phyloP scores from a whole-genome alignment of 1,140 invertebrate genomes.

The Listronotus bonariensis region DNA sequence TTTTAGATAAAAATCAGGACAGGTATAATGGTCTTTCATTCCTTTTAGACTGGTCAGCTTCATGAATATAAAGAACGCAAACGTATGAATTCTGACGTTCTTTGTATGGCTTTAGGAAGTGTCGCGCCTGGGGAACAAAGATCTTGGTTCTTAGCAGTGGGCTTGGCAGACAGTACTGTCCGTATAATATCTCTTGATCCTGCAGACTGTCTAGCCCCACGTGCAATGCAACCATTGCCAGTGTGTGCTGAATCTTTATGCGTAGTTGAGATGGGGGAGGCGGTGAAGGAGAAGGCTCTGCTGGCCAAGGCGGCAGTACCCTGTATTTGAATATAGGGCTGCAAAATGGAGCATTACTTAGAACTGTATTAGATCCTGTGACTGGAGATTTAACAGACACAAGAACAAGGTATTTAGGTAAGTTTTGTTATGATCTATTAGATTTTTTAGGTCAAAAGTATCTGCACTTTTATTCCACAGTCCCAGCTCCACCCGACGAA shows the following conservation, averaged over 20 bases:
- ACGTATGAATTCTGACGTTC: slow-evolving; percentile 94
- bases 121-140: slow-evolving; percentile 94
- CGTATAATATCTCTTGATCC: slow-evolving; percentile 97
- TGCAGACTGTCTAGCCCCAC: slow-evolving; percentile 85
- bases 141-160: slow-evolving; percentile 96
- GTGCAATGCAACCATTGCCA: slow-evolving; percentile 97
- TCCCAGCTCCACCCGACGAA: slow-evolving; percentile 16
- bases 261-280: slow-evolving; percentile 87
- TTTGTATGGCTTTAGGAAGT: slow-evolving; percentile 97
- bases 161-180: slow-evolving; percentile 95
- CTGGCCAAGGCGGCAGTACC: slow-evolving; percentile 65
- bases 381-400: slow-evolving; percentile 97
- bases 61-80: slow-evolving; percentile 98
- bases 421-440: neutral
- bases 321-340: slow-evolving; percentile 98
- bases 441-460: neutral
- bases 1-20: no score
- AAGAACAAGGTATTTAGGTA: slow-evolving; percentile 76
- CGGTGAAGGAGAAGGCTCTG: slow-evolving; percentile 61
- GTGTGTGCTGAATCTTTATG: slow-evolving; percentile 95
- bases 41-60: slow-evolving; percentile 85
- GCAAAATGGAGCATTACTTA: slow-evolving; percentile 93
- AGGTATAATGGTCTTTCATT: no score
- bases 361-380: slow-evolving; percentile 95
- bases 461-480: slow-evolving; percentile 1